phyloP scores from a whole-genome alignment of 2,797 vertebrate genomes.

The Sphenopsis melanotis region DNA sequence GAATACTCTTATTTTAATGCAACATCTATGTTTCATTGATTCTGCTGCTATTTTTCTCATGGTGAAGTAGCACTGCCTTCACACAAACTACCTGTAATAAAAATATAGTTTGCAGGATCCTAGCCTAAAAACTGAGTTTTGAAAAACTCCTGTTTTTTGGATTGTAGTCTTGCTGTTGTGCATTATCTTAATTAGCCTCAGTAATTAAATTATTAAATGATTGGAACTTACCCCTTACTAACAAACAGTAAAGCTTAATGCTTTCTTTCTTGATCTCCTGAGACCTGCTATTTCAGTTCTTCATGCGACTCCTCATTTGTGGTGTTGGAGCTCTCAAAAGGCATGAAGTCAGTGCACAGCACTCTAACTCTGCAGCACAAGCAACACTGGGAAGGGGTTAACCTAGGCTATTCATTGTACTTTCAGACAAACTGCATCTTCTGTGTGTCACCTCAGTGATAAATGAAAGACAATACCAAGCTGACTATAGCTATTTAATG shows the following conservation, averaged over 20 bases:
- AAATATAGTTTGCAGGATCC: background rate
- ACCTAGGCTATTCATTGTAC: background rate
- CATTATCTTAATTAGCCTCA: conserved; percentile 66
- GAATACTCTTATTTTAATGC: background rate
- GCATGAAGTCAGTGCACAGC: background rate
- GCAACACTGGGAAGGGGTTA: background rate
- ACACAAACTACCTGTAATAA: background rate
- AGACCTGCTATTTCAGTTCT: conserved; percentile 26
- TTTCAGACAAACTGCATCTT: background rate
- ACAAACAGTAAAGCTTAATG: conserved; percentile 24
- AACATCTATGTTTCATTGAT: background rate
- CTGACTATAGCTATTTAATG: conserved; percentile 7
- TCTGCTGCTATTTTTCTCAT: background rate
- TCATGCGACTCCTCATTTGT: background rate
- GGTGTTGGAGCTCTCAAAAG: background rate
- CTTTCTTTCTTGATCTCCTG: conserved; percentile 12
- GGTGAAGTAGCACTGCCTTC: background rate
- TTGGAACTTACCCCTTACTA: conserved; percentile 59
- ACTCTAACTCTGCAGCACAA: background rate
- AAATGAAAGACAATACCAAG: background rate
- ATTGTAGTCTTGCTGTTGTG: conserved; percentile 52
- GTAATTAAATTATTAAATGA: conserved; percentile 72
- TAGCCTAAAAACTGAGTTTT: conserved; percentile 40
- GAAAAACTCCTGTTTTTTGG: background rate
- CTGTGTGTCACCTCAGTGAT: background rate